Conservation (phyloP, 1,140 invertebrate genomes). For the Drosophila carrolli region DNA sequence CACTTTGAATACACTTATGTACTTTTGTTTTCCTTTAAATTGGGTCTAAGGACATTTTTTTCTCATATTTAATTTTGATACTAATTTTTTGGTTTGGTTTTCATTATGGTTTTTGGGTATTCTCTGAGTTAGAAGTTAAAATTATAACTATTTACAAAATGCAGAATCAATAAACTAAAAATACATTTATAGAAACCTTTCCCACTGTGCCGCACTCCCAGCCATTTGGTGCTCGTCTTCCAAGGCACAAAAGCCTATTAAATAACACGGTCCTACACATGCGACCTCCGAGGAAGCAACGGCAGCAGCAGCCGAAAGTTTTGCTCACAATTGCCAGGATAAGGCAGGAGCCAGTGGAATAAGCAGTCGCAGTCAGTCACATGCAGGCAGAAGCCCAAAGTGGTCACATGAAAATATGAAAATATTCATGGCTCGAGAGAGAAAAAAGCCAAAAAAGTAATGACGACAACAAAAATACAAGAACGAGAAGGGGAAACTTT, state of each 20-base stretch:
- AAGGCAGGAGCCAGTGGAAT: conserved; percentile 31
- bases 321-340: conserved; percentile 72
- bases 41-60: no score
- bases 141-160: no score
- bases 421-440: conserved; percentile 64
- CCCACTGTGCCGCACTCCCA: conserved; percentile 40
- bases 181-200: no score
- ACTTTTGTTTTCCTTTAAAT: no score
- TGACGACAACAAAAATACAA: conserved; percentile 32
- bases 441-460: conserved; percentile 37
- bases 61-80: no score
- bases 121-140: no score
- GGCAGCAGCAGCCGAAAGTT: conserved; percentile 57
- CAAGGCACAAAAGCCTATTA: conserved; percentile 77
- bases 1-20: no score
- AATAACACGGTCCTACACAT: conserved; percentile 78
- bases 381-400: conserved; percentile 42
- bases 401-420: conserved; percentile 70
- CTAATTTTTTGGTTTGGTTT: no score
- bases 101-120: no score
- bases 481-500: conserved; percentile 14
- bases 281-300: conserved; percentile 36
- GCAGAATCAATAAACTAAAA: no score
- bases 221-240: conserved; percentile 42
- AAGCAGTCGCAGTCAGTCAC: conserved; percentile 33